Conservation (phyloP, 2,888 invertebrate genomes). For the Agonopterix arenella region DNA sequence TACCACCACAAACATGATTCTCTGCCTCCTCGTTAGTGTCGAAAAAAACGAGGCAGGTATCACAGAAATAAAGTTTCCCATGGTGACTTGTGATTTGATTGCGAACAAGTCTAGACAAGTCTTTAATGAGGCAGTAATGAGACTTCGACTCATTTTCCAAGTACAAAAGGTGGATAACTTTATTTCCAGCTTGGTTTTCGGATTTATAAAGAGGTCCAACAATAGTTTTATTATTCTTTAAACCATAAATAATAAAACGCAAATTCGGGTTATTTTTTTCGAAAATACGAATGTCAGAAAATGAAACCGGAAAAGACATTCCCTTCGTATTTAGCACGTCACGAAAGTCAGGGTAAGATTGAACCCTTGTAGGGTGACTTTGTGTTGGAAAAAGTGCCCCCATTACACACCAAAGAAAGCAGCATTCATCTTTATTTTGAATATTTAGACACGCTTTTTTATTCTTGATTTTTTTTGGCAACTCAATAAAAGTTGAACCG, state of each 20-base stretch:
- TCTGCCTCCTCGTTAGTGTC: too few relatives aligned
- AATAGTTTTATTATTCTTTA: not conserved
- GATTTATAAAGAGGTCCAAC: slow-evolving; percentile 3
- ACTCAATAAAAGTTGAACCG: not conserved
- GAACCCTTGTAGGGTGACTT: not conserved
- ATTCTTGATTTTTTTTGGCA: not conserved
- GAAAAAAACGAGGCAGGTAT: too few relatives aligned
- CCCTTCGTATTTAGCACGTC: not conserved
- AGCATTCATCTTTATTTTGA: not conserved
- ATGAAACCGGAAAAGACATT: slow-evolving; percentile 1
- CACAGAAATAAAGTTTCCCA: not conserved
- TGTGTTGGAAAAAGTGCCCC: not conserved
- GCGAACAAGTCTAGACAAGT: not conserved
- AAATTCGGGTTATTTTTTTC: slow-evolving; percentile 1
- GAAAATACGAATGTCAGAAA: not conserved
- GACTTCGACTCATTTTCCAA: not conserved
- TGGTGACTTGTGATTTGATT: slow-evolving; percentile 4
- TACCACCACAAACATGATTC: too few relatives aligned
- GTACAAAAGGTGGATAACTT: not conserved
- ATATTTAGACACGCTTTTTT: not conserved
- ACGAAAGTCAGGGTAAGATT: not conserved
- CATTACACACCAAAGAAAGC: slow-evolving; percentile 1
- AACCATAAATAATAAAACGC: slow-evolving; percentile 2
- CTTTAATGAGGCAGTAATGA: slow-evolving; percentile 4
- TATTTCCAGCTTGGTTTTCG: not conserved